phyloP scores from a whole-genome alignment of 2,888 invertebrate genomes.

The Pyralis farinalis region DNA sequence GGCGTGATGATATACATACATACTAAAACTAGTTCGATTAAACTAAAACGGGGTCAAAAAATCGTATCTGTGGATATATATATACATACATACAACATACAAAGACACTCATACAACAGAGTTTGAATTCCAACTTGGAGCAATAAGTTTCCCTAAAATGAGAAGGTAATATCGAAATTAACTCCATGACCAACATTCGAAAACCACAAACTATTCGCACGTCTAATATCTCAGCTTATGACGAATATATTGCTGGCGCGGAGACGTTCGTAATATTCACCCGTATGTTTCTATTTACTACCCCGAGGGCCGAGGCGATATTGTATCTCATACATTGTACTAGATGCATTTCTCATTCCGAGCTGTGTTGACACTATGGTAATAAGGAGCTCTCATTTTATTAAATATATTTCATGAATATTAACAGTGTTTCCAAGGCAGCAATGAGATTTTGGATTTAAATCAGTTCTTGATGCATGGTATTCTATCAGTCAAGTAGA shows the following conservation, averaged over 20 bases:
- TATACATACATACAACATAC: no score
- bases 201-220: conserved; percentile 2
- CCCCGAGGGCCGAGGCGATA: conserved; percentile 11
- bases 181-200: no score
- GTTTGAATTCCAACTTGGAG: no score
- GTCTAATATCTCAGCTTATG: conserved; percentile 11
- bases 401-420: conserved; percentile 31
- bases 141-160: no score
- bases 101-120: no score
- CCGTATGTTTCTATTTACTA: conserved; percentile 13
- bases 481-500: no score
- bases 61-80: no score
- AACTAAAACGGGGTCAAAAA: no score
- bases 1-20: no score
- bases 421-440: not conserved
- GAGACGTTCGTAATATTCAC: conserved; percentile 6
- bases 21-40: no score
- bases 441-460: conserved; percentile 23
- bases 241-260: conserved; percentile 2
- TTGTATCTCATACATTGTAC: conserved; percentile 22
- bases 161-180: no score
- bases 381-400: conserved; percentile 54
- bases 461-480: no score
- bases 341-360: conserved; percentile 39
- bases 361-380: conserved; percentile 55